Conservation (phyloP, 2,113 vertebrate species). For the Nesoenas mayeri region DNA sequence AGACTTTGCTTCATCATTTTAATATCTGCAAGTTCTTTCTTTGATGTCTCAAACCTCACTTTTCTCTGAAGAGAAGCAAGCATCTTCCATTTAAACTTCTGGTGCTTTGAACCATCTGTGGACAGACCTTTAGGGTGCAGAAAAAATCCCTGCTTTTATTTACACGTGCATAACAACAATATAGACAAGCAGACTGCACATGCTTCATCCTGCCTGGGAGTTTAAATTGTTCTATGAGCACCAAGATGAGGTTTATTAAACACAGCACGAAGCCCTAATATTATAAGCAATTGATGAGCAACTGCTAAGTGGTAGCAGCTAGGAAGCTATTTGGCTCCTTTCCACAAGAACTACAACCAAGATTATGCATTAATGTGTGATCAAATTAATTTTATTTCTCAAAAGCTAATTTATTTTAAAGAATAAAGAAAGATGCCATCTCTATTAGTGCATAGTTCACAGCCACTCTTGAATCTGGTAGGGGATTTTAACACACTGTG, state of each 20-base stretch:
- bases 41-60: not conserved
- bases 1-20: not conserved
- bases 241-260: not conserved
- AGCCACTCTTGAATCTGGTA: not conserved
- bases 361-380: not conserved
- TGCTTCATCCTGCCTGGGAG: not conserved
- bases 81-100: not conserved
- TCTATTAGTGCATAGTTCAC: not conserved
- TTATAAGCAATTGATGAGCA: not conserved
- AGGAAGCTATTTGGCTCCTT: not conserved
- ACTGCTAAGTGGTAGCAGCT: not conserved
- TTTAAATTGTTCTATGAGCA: not conserved
- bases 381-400: not conserved
- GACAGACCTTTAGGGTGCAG: not conserved
- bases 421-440: not conserved
- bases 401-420: not conserved
- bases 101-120: not conserved
- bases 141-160: not conserved
- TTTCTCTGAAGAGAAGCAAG: not conserved
- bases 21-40: not conserved
- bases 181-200: not conserved
- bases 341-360: not conserved
- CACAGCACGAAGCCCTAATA: not conserved
- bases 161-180: not conserved
- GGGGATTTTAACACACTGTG: not conserved